Evolutionary conservation across 2,113 vertebrate species (phyloP).

Genomic region (Picathartes gymnocephalus): DNA sequence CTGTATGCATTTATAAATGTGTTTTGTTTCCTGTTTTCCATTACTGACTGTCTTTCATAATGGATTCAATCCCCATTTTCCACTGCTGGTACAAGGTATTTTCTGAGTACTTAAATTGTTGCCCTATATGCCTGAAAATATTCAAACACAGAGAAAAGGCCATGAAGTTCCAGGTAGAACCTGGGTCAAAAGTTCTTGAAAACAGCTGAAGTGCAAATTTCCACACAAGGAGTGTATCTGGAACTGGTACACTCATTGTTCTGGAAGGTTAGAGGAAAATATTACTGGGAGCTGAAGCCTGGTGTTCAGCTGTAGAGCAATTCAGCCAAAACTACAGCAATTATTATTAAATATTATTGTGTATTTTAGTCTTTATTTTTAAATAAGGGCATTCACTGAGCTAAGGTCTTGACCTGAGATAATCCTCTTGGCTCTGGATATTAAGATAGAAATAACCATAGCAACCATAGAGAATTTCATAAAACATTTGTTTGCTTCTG

Average conservation of each 20-base stretch:
- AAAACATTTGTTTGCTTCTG: conserved; percentile 66
- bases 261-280: not conserved
- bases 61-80: not conserved
- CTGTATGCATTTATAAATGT: not conserved
- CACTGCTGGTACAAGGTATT: not conserved
- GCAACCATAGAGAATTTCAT: conserved; percentile 51
- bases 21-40: not conserved
- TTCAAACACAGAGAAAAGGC: not conserved
- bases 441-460: conserved; percentile 35
- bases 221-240: not conserved
- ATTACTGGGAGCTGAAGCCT: not conserved
- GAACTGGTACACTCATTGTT: accelerated
- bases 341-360: conserved; percentile 20
- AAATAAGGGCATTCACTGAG: not conserved
- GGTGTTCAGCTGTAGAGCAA: not conserved
- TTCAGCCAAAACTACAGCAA: not conserved
- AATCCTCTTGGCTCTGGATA: conserved; percentile 11
- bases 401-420: conserved; percentile 25
- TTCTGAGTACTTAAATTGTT: not conserved
- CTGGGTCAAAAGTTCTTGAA: not conserved
- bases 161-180: not conserved
- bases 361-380: not conserved
- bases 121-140: not conserved
- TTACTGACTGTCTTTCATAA: not conserved
- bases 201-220: not conserved